Evolutionary conservation across 2,797 vertebrate genomes (phyloP).

Genomic region (Acrossocheilus wenchowensis): DNA sequence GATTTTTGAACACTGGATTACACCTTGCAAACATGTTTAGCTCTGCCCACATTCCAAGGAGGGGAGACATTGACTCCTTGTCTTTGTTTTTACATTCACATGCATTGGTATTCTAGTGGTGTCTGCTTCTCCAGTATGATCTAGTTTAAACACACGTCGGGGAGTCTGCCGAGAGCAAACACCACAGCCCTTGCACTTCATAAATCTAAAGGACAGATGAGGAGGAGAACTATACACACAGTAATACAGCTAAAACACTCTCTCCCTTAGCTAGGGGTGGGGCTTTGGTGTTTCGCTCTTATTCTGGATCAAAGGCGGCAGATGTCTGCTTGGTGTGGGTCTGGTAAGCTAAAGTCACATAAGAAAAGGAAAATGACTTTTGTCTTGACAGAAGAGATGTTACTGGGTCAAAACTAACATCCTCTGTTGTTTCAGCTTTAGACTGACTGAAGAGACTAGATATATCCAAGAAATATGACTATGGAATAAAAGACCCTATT

Average conservation of each 20-base stretch:
- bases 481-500: not conserved
- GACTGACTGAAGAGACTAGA: not conserved
- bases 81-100: constrained; percentile 6
- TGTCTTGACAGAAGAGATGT: not conserved
- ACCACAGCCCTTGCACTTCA: constrained; percentile 29
- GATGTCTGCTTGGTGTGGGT: constrained; percentile 20
- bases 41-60: not conserved
- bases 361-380: not conserved
- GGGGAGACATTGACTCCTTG: not conserved
- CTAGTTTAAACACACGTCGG: constrained; percentile 46
- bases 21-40: not conserved
- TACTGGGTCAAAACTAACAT: not conserved
- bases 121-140: constrained; percentile 37
- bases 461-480: not conserved
- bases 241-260: constrained; percentile 13
- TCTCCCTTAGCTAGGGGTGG: not conserved
- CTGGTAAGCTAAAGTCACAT: not conserved
- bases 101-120: constrained; percentile 26
- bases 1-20: not conserved
- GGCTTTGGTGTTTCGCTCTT: constrained; percentile 17
- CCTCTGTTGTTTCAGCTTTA: not conserved
- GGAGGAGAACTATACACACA: constrained; percentile 23
- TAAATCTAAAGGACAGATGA: constrained; percentile 63
- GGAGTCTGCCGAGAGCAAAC: constrained; percentile 39
- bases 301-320: constrained; percentile 7